Evolutionary conservation across 2,888 invertebrate species (phyloP).

Genomic region (Thalpophila matura): DNA sequence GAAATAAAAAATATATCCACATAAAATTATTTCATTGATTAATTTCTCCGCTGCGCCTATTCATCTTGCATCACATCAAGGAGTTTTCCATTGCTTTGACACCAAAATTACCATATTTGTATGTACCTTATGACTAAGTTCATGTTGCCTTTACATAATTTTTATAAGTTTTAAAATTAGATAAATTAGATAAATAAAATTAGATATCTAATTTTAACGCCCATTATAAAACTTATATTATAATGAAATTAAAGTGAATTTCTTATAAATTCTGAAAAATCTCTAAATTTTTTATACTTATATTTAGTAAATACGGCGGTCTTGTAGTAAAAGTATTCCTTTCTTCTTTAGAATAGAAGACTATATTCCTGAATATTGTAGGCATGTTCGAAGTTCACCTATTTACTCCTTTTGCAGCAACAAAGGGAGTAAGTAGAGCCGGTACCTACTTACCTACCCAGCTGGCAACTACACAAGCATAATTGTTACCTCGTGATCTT

Average conservation of each 20-base stretch:
- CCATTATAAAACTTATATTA: too few relatives aligned
- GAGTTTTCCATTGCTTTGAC: slow-evolving; percentile 27
- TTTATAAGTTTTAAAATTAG: too few relatives aligned
- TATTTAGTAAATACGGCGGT: neutral
- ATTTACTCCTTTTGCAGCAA: too few relatives aligned
- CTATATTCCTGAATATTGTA: too few relatives aligned
- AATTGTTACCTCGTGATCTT: too few relatives aligned
- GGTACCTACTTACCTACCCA: too few relatives aligned
- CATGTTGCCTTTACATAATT: slow-evolving; percentile 49
- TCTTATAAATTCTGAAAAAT: slow-evolving; percentile 4
- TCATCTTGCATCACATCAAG: slow-evolving; percentile 26
- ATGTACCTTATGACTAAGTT: slow-evolving; percentile 21
- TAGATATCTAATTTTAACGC: too few relatives aligned
- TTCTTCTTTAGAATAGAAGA: neutral
- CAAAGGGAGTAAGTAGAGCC: too few relatives aligned
- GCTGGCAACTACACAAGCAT: too few relatives aligned
- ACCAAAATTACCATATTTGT: slow-evolving; percentile 41
- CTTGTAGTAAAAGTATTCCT: slow-evolving; percentile 3
- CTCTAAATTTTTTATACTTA: slow-evolving; percentile 24
- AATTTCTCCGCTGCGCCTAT: slow-evolving; percentile 8
- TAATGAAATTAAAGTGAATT: too few relatives aligned
- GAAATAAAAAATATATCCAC: neutral
- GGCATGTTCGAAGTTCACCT: too few relatives aligned
- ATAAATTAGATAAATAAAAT: too few relatives aligned
- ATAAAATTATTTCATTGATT: slow-evolving; percentile 7